These are phyloP conservation scores for Rhynchopsitta pachyrhyncha DNA, from an alignment of 2,113 vertebrate species.

Conservation along the genomic window DNA sequence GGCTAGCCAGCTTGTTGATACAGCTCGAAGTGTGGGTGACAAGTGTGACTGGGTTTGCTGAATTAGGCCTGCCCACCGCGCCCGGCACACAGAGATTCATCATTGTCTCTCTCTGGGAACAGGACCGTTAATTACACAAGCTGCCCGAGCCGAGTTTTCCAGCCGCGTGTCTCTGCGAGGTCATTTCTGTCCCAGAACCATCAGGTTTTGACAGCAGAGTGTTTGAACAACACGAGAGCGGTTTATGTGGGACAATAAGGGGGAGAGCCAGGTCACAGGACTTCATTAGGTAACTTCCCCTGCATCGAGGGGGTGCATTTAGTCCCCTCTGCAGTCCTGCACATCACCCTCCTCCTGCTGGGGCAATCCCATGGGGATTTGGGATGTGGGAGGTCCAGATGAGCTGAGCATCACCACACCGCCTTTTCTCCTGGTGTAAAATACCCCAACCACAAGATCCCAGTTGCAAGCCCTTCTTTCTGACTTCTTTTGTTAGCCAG, in stretches of 20 bases:
- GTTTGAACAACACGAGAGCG: constrained; percentile 4
- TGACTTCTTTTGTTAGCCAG: not conserved
- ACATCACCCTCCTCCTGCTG: not conserved
- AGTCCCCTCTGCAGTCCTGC: not conserved
- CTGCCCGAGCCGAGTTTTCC: not conserved
- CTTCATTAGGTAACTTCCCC: constrained; percentile 39
- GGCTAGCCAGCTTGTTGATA: constrained; percentile 9
- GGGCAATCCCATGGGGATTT: not conserved
- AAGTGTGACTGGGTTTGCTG: constrained; percentile 49
- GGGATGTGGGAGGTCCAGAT: not conserved
- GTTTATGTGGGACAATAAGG: constrained; percentile 17
- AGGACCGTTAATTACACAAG: constrained; percentile 29
- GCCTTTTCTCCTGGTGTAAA: not conserved
- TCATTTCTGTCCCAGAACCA: constrained; percentile 15
- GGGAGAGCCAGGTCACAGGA: not conserved
- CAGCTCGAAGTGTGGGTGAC: constrained; percentile 67
- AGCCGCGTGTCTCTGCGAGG: constrained; percentile 24
- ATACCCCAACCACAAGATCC: not conserved
- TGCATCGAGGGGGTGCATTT: not conserved
- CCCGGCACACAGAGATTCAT: not conserved
- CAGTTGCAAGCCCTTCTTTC: not conserved
- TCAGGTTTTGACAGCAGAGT: not conserved
- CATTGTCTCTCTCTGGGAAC: constrained; percentile 52
- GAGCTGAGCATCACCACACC: not conserved
- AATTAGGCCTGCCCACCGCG: constrained; percentile 4